Evolutionary conservation across 2,797 vertebrate species (phyloP).

Genomic region (Phoeniculus purpureus): DNA sequence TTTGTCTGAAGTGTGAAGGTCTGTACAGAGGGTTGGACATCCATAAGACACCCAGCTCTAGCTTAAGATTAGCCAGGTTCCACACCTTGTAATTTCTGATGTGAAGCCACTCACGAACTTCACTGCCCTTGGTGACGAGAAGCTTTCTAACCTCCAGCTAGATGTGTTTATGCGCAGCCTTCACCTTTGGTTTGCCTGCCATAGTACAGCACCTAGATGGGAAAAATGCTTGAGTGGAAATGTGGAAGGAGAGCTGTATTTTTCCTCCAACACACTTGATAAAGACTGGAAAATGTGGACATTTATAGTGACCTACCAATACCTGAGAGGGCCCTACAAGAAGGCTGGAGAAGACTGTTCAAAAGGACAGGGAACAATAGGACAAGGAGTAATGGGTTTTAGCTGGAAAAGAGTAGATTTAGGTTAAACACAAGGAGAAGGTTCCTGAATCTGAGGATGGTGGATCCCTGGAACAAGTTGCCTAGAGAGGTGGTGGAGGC

Average conservation of each 20-base stretch:
- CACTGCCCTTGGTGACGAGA: not conserved
- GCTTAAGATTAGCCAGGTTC: not conserved
- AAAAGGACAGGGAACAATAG: too few relatives aligned
- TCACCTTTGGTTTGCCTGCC: not conserved
- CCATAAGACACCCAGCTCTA: not conserved
- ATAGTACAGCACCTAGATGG: not conserved
- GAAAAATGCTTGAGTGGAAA: not conserved
- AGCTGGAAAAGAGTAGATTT: too few relatives aligned
- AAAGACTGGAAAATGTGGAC: not conserved
- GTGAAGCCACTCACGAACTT: not conserved
- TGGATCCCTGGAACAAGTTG: too few relatives aligned
- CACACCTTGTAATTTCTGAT: not conserved
- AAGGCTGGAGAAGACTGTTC: too few relatives aligned
- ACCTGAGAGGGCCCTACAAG: too few relatives aligned
- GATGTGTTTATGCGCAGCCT: not conserved
- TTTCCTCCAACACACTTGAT: not conserved
- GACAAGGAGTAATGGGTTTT: too few relatives aligned
- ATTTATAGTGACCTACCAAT: too few relatives aligned
- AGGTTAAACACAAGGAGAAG: too few relatives aligned
- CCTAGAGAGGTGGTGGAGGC: too few relatives aligned
- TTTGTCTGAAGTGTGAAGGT: not conserved
- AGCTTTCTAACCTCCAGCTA: not conserved
- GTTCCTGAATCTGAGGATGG: too few relatives aligned
- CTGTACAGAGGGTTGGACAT: not conserved
- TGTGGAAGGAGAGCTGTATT: not conserved